phyloP scores from a whole-genome alignment of 2,888 invertebrate genomes.

The Nephrotoma flavescens region DNA sequence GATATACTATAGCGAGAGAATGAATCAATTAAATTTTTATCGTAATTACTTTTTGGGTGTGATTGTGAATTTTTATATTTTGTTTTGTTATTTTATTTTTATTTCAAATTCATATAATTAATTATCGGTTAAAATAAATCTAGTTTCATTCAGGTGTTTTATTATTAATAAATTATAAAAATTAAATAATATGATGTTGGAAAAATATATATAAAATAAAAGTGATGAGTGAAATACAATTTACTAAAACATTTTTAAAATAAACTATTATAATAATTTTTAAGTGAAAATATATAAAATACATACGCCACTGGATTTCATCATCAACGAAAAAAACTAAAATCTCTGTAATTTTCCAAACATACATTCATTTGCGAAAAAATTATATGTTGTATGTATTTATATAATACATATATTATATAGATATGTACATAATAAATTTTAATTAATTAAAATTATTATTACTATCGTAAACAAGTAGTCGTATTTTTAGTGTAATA shows the following conservation, averaged over 20 bases:
- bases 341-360: background rate
- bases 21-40: background rate
- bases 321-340: background rate
- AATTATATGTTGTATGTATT: background rate
- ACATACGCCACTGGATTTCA: background rate
- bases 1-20: slow-evolving; percentile 5
- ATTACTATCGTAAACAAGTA: background rate
- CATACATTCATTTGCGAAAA: background rate
- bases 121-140: background rate
- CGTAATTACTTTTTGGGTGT: background rate
- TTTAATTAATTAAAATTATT: background rate
- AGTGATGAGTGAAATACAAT: background rate
- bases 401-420: background rate
- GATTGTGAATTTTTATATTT: background rate
- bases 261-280: background rate
- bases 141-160: slow-evolving; percentile 1
- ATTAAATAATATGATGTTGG: background rate
- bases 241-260: background rate
- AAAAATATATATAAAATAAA: background rate
- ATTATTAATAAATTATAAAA: background rate
- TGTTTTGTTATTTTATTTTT: background rate
- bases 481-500: background rate
- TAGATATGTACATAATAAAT: background rate
- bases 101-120: background rate
- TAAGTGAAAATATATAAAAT: background rate